Base-by-base conservation (phyloP, 1,140 invertebrate species). In the Nomia melanderi region DNA sequence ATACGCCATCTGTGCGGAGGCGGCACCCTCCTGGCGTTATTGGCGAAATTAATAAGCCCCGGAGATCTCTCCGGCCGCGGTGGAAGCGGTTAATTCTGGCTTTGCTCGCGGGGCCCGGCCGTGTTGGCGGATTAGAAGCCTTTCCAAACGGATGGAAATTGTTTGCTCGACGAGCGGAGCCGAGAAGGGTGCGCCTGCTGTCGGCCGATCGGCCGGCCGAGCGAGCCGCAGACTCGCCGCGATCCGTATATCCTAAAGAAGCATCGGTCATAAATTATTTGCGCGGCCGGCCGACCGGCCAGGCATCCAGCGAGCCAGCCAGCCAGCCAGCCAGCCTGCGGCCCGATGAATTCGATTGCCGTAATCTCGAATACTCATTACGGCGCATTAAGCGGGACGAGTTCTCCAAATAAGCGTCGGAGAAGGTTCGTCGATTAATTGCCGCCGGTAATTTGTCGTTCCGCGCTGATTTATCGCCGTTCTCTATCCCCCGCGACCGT, bases 21-120 rank as follows among this genome's bases (percentile, higher is more conserved):
- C 84, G 62, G 65, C 78, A 78, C 84, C 70, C 77, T 78, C 70
- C 72, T 60, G 79, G 80, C 81, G 44, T 85, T 87, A 89, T 90
- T 90, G 88, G 88, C 85, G 81, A 88, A 90, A 91, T 90, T 91
- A 91, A 92, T 92, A 92, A 92, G 86, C 85, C 84, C 67, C 59
- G 66, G 54, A 20, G 69, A 84, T 69, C 74, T 59, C 75, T 79
- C n/a, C n/a, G n/a, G n/a, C n/a, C 76, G 72, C 59, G 65, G 82
- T 62, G 41, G 84, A 88, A 86, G 80, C 83, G 84, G 87, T 88
- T 90, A 89, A 91, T 91, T 90, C 83, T 79, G 81, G 74, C 74
- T 77, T 66, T 65, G 44, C 59, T 65, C 47, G 25, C 11, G 31
- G 53, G 57, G 6, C 44, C 53, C 66, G 56, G 14, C 14, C 14